Conservation (phyloP, 2,888 invertebrate species). For the Synanthedon tipuliformis region DNA sequence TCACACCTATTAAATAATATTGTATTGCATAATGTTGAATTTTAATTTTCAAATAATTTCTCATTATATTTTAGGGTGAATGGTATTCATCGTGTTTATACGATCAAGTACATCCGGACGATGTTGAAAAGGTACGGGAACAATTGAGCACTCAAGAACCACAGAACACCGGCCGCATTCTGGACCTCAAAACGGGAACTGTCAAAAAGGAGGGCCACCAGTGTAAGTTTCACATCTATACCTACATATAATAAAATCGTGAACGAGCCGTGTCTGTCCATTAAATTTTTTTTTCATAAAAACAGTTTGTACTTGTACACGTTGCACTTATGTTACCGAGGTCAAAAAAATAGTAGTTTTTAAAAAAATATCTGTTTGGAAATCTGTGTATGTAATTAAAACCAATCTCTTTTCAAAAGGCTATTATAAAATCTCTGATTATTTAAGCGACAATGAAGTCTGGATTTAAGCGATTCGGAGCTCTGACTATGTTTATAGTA, state of each 20-base stretch:
- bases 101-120: slow-evolving; percentile 97
- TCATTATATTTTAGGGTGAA: slow-evolving; percentile 75
- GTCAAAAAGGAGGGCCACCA: slow-evolving; percentile 99
- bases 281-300: neutral
- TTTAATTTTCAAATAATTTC: neutral
- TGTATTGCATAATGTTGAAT: neutral
- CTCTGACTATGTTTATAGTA: too few species aligned
- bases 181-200: slow-evolving; percentile 98
- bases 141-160: slow-evolving; percentile 97
- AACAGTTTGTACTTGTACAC: too few species aligned
- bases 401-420: too few species aligned
- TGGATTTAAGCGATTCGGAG: too few species aligned
- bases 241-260: neutral
- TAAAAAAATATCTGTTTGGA: too few species aligned
- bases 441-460: too few species aligned
- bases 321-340: too few species aligned
- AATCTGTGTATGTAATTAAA: too few species aligned
- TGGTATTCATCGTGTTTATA: slow-evolving; percentile 97
- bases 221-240: slow-evolving; percentile 72
- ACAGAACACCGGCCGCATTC: slow-evolving; percentile 92
- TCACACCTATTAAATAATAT: neutral
- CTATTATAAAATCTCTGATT: too few species aligned
- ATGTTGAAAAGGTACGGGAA: slow-evolving; percentile 95
- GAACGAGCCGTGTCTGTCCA: too few species aligned
- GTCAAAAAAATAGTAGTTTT: too few species aligned